Evolutionary conservation across 2,888 invertebrate genomes (phyloP).

Genomic region (Gastracanthus pulcherrimus): DNA sequence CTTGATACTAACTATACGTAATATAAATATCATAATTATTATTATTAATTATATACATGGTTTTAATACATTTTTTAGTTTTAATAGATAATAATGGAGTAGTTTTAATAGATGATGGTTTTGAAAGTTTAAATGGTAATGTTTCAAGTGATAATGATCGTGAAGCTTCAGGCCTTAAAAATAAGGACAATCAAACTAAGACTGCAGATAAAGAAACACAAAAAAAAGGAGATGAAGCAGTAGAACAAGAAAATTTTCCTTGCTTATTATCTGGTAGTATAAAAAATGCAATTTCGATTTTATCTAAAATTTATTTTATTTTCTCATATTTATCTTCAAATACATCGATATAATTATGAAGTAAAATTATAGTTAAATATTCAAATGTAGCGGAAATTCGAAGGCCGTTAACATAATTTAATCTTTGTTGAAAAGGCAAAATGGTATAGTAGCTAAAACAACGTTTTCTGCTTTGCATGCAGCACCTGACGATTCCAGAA

Average conservation of each 20-base stretch:
- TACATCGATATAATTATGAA: too few species aligned
- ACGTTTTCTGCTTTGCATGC: conserved; percentile 66
- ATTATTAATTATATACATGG: not conserved
- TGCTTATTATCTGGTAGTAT: conserved; percentile 45
- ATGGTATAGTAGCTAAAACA: conserved; percentile 62
- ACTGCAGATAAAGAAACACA: not conserved
- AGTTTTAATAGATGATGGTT: conserved; percentile 86
- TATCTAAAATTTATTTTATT: not conserved
- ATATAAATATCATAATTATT: not conserved
- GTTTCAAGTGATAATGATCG: conserved; percentile 85
- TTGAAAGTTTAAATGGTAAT: conserved; percentile 91
- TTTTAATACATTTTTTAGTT: conserved; percentile 26
- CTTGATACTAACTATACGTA: not conserved
- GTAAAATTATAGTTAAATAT: too few species aligned
- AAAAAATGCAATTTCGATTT: conserved; percentile 12
- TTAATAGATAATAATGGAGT: conserved; percentile 61
- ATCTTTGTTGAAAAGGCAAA: conserved; percentile 64
- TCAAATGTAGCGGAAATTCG: not conserved
- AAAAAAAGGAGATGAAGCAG: not conserved
- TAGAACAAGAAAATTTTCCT: conserved; percentile 10
- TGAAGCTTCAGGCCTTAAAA: conserved; percentile 67
- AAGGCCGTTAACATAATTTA: conserved; percentile 58
- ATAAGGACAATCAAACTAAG: conserved; percentile 39
- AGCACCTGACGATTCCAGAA: conserved; percentile 65
- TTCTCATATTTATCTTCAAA: too few species aligned